Evolutionary conservation across 1,140 invertebrate species (phyloP).

Genomic region (Papilio dardanus): DNA sequence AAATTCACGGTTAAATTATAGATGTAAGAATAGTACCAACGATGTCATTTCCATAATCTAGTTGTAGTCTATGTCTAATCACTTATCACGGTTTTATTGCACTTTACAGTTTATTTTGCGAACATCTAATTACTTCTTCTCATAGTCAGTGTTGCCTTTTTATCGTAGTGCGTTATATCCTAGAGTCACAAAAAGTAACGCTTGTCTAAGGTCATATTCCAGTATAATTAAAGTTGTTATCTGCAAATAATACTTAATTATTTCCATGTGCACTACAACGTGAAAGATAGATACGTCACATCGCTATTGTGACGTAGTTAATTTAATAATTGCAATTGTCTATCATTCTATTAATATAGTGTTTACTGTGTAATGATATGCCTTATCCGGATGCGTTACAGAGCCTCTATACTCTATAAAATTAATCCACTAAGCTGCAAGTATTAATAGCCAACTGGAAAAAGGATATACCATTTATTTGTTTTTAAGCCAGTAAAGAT

Average conservation of each 20-base stretch:
- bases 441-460: not conserved
- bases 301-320: slow-evolving; percentile 5
- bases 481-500: not conserved
- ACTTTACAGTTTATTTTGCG: no score
- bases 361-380: not conserved
- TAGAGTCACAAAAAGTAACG: not conserved
- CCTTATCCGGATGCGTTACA: no score
- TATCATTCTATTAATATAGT: slow-evolving; percentile 1
- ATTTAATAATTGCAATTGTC: not conserved
- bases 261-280: slow-evolving; percentile 7
- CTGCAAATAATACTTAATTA: slow-evolving; percentile 14
- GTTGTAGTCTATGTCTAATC: no score
- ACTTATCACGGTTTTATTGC: no score
- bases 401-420: no score
- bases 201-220: not conserved
- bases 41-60: no score
- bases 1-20: not conserved
- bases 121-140: no score
- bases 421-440: no score
- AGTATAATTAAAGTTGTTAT: not conserved
- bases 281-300: slow-evolving; percentile 7
- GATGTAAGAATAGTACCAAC: not conserved
- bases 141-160: no score
- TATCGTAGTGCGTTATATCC: not conserved
- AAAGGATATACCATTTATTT: not conserved